Conservation (phyloP, 2,113 vertebrate species). For the Lepisosteus oculatus region DNA sequence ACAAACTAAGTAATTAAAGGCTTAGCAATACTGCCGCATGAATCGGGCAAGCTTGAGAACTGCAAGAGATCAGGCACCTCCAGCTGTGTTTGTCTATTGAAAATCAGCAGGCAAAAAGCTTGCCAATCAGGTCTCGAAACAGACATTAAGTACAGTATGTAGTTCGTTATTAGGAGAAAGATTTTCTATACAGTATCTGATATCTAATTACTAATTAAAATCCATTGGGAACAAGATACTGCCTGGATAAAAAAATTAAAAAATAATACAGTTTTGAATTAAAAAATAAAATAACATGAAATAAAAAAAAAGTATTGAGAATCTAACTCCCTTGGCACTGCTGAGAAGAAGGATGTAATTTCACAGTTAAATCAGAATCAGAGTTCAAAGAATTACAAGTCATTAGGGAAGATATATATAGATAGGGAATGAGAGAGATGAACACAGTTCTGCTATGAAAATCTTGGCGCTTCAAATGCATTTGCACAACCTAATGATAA, state of each 20-base stretch:
- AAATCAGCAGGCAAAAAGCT: constrained; percentile 51
- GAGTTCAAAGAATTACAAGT: constrained; percentile 35
- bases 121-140: constrained; percentile 54
- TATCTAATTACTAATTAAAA: constrained; percentile 52
- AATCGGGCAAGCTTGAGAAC: constrained; percentile 44
- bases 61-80: constrained; percentile 38
- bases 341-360: constrained; percentile 40
- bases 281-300: constrained; percentile 31
- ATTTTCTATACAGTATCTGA: constrained; percentile 53
- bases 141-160: constrained; percentile 40
- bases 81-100: constrained; percentile 49
- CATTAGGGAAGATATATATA: constrained; percentile 22
- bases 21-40: constrained; percentile 42
- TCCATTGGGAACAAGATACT: constrained; percentile 36
- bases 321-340: constrained; percentile 25
- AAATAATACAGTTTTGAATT: constrained; percentile 33
- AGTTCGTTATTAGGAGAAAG: constrained; percentile 51
- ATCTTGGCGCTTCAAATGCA: constrained; percentile 44
- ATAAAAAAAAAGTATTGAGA: constrained; percentile 14
- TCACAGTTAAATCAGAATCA: constrained; percentile 36
- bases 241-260: constrained; percentile 19
- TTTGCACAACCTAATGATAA: constrained; percentile 32
- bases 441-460: background rate
- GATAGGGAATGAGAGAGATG: too few species aligned
- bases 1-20: constrained; percentile 50